Conservation (phyloP, 2,113 vertebrate genomes). For the Carassius gibelio region DNA sequence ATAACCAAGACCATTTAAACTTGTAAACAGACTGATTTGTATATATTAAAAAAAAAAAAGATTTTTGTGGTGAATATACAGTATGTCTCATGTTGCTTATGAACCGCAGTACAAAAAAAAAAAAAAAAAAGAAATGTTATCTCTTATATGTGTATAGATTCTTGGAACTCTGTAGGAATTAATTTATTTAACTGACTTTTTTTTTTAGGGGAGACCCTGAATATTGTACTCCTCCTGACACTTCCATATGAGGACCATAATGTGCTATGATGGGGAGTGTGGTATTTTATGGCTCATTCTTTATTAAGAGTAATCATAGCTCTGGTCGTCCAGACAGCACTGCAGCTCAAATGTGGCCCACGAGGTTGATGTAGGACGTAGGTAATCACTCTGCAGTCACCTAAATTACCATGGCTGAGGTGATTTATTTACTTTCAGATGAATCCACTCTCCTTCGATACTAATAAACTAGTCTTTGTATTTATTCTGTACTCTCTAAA, state of each 20-base stretch:
- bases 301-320: slow-evolving; percentile 21
- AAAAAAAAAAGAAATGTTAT: background rate
- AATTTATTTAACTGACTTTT: background rate
- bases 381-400: slow-evolving; percentile 11
- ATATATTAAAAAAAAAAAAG: too few species aligned
- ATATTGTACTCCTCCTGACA: background rate
- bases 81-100: background rate
- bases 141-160: background rate
- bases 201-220: background rate
- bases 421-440: slow-evolving; percentile 10
- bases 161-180: background rate
- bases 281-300: slow-evolving; percentile 26
- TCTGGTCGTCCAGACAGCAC: background rate
- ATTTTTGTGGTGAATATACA: too few species aligned
- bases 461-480: background rate
- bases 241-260: background rate
- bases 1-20: background rate
- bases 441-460: background rate
- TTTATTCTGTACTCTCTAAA: background rate
- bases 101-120: background rate
- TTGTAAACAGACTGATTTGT: background rate
- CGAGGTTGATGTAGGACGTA: slow-evolving; percentile 14
- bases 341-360: slow-evolving; percentile 30
- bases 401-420: slow-evolving; percentile 19
- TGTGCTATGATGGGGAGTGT: background rate